phyloP scores from a whole-genome alignment of 2,113 vertebrate genomes.

The Mesitornis unicolor region DNA sequence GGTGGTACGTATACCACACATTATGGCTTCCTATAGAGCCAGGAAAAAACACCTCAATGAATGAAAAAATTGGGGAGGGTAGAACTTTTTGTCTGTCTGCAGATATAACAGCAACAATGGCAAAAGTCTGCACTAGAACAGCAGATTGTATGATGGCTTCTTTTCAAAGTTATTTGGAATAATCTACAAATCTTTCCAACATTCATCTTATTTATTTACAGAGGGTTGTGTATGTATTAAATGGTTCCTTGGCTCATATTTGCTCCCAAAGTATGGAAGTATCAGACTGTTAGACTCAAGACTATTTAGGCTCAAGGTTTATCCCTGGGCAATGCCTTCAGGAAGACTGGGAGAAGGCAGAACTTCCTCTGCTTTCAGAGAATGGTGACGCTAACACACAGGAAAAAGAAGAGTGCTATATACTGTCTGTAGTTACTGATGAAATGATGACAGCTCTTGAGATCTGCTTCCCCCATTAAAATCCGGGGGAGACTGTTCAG shows the following conservation, averaged over 20 bases:
- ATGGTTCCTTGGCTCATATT: not conserved
- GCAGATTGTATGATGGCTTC: not conserved
- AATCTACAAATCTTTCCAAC: not conserved
- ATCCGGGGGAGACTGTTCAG: not conserved
- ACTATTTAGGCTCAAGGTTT: not conserved
- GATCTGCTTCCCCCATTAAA: not conserved
- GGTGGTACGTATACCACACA: accelerated
- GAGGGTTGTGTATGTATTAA: not conserved
- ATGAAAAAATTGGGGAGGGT: not conserved
- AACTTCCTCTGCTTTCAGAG: not conserved
- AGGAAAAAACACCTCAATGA: not conserved
- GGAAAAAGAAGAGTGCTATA: not conserved
- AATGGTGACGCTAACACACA: not conserved
- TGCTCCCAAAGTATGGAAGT: not conserved
- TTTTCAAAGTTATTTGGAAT: not conserved
- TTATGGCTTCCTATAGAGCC: not conserved
- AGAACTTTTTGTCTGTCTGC: not conserved
- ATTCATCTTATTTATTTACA: not conserved
- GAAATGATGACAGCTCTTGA: not conserved
- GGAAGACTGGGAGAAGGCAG: not conserved
- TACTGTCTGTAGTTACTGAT: not conserved
- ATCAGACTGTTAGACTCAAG: not conserved
- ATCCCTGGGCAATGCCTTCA: not conserved
- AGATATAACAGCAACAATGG: not conserved
- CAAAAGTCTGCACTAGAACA: not conserved